phyloP scores from a whole-genome alignment of 2,888 invertebrate genomes.

The Andrena dorsata region DNA sequence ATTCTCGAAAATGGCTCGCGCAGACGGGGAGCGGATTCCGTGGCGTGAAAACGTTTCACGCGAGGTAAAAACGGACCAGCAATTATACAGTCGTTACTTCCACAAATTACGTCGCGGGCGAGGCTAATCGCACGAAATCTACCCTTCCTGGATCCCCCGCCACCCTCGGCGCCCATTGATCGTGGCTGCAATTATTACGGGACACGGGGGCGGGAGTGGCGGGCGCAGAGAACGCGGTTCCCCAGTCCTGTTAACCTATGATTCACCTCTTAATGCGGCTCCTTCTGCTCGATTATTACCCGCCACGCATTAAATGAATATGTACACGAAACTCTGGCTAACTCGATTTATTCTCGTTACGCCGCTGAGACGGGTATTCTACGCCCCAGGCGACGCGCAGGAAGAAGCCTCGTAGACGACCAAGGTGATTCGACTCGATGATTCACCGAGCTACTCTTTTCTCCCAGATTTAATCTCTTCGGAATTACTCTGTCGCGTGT shows the following conservation, averaged over 20 bases:
- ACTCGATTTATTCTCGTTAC: constrained; percentile 78
- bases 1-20: constrained; percentile 56
- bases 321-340: constrained; percentile 83
- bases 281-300: constrained; percentile 76
- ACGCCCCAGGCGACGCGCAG: not conserved
- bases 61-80: constrained; percentile 53
- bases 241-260: constrained; percentile 78
- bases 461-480: not conserved
- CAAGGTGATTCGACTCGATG: not conserved
- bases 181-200: constrained; percentile 68
- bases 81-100: constrained; percentile 76
- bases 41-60: constrained; percentile 72
- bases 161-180: constrained; percentile 41
- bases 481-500: not conserved
- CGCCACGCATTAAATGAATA: constrained; percentile 80
- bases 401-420: not conserved
- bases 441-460: constrained; percentile 13
- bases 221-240: constrained; percentile 48
- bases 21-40: constrained; percentile 19
- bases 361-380: constrained; percentile 17
- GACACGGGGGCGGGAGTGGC: constrained; percentile 23
- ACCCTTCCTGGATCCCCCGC: constrained; percentile 65
- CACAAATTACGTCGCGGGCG: constrained; percentile 71
- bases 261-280: constrained; percentile 82
- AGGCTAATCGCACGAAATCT: constrained; percentile 76